Conservation (phyloP, 2,113 vertebrate species). For the Oryzias curvinotus region DNA sequence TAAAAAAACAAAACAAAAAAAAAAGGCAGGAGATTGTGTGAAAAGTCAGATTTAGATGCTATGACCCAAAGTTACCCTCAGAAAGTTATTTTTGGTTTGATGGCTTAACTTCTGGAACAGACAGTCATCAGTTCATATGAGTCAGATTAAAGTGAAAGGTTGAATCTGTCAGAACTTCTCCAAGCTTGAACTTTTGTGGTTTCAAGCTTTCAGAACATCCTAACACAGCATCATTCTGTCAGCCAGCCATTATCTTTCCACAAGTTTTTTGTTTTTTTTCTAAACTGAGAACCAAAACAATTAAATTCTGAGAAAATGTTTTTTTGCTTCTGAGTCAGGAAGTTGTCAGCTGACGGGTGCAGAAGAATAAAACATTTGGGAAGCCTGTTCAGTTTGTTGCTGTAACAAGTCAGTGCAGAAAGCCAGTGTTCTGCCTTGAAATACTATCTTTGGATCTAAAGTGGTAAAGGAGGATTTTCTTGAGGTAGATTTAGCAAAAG, state of each 20-base stretch:
- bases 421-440: not conserved
- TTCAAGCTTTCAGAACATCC: not conserved
- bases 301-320: not conserved
- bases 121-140: constrained; percentile 13
- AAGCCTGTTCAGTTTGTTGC: not conserved
- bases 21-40: constrained; percentile 8
- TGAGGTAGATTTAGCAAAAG: too few relatives aligned
- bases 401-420: not conserved
- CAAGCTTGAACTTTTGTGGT: not conserved
- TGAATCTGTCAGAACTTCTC: constrained; percentile 7
- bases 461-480: too few relatives aligned
- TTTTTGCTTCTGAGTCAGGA: constrained; percentile 34
- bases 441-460: not conserved
- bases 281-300: not conserved
- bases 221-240: too few relatives aligned
- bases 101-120: constrained; percentile 20
- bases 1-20: constrained; percentile 27
- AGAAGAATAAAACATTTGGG: not conserved
- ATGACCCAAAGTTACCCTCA: constrained; percentile 41
- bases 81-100: constrained; percentile 6
- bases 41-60: not conserved
- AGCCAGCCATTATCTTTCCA: not conserved
- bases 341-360: constrained; percentile 19
- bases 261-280: not conserved
- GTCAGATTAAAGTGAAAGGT: constrained; percentile 41